These are phyloP conservation scores for Zelleria hepariella DNA, from an alignment of 2,888 invertebrate species.

Conservation along the genomic window DNA sequence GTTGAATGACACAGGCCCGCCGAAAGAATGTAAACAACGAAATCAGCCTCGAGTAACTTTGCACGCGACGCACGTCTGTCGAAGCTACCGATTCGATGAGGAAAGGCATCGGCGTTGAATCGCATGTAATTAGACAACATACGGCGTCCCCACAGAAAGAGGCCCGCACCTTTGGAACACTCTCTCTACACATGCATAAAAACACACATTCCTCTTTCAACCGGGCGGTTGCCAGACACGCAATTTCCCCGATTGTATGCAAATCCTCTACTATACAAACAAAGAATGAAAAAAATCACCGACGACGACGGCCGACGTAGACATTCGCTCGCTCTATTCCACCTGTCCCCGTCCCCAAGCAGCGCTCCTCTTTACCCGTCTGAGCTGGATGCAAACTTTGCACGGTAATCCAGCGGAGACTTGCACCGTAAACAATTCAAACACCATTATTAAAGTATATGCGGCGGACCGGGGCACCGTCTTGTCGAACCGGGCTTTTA, in stretches of 20 bases:
- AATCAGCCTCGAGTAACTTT: neutral
- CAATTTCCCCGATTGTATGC: constrained; percentile 69
- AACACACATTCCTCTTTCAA: constrained; percentile 50
- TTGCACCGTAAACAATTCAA: constrained; percentile 40
- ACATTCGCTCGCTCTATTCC: constrained; percentile 50
- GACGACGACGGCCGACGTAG: too few relatives aligned
- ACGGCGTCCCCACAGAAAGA: constrained; percentile 8
- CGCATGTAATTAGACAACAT: neutral
- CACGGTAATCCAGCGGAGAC: constrained; percentile 36
- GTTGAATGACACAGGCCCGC: constrained; percentile 2
- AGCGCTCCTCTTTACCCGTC: constrained; percentile 22
- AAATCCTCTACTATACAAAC: constrained; percentile 64
- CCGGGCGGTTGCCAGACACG: constrained; percentile 43
- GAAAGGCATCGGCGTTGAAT: neutral
- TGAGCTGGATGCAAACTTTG: constrained; percentile 33
- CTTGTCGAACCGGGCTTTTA: constrained; percentile 56
- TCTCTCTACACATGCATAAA: constrained; percentile 38
- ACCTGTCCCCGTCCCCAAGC: constrained; percentile 26
- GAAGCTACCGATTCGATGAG: neutral
- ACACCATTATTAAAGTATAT: constrained; percentile 49
- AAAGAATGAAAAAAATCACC: constrained; percentile 61
- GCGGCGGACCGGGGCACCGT: constrained; percentile 49
- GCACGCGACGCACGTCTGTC: neutral
- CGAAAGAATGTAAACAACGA: neutral
- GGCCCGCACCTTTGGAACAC: constrained; percentile 28